phyloP scores from a whole-genome alignment of 2,888 invertebrate species.

The Melipona bicolor region DNA sequence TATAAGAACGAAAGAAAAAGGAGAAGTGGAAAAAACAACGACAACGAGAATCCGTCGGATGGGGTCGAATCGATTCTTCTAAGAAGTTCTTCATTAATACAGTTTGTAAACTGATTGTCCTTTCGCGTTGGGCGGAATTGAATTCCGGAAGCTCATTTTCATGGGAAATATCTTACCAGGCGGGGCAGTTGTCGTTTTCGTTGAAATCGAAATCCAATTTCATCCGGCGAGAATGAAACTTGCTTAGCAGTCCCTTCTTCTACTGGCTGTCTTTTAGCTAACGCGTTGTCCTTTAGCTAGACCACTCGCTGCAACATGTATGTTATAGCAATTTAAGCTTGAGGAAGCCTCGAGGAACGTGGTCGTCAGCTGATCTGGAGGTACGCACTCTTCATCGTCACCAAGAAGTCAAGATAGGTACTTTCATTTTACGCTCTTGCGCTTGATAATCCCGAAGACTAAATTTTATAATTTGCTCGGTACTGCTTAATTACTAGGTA shows the following conservation, averaged over 20 bases:
- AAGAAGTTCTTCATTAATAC: constrained; percentile 49
- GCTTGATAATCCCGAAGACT: background rate
- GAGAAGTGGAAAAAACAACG: background rate
- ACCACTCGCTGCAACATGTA: constrained; percentile 51
- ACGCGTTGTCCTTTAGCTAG: background rate
- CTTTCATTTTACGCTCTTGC: background rate
- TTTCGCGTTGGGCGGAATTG: constrained; percentile 22
- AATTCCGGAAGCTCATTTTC: constrained; percentile 49
- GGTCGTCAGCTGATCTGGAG: background rate
- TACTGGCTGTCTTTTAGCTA: no score
- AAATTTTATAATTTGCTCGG: background rate
- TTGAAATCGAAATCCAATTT: constrained; percentile 49
- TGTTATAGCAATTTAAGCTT: constrained; percentile 42
- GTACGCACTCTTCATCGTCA: constrained; percentile 20
- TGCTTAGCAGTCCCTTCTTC: constrained; percentile 20
- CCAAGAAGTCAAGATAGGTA: background rate
- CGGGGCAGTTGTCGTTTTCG: constrained; percentile 18
- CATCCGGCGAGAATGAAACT: constrained; percentile 10
- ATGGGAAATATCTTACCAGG: constrained; percentile 24
- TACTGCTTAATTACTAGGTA: no score
- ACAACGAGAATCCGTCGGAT: constrained; percentile 8
- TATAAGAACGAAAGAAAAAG: background rate
- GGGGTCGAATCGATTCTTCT: constrained; percentile 22
- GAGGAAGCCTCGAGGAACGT: constrained; percentile 19
- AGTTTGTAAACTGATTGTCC: constrained; percentile 36